Evolutionary conservation across 2,797 vertebrate genomes (phyloP).

Genomic region (Oreortyx pictus): DNA sequence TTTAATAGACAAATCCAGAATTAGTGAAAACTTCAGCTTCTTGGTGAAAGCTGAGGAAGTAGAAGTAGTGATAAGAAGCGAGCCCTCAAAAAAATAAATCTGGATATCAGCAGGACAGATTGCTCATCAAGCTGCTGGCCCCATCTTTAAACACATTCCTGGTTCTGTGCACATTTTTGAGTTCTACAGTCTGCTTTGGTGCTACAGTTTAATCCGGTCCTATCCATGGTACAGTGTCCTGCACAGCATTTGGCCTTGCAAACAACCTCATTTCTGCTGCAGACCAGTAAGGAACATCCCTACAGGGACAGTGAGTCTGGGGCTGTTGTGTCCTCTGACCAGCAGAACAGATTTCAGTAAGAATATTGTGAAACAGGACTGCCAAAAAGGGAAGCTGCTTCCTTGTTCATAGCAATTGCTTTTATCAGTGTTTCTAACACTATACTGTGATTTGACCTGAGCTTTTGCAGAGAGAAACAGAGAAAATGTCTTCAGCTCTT

Average conservation of each 20-base stretch:
- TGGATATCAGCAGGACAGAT: not conserved
- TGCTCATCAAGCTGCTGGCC: not conserved
- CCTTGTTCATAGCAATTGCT: not conserved
- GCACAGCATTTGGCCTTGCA: not conserved
- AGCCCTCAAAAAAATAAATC: not conserved
- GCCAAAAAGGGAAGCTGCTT: not conserved
- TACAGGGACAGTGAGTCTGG: not conserved
- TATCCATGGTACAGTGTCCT: not conserved
- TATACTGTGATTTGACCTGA: not conserved
- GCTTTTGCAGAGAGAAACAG: not conserved
- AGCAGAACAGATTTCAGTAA: not conserved
- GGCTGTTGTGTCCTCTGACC: too few relatives aligned
- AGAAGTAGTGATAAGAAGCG: not conserved
- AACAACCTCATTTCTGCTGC: not conserved
- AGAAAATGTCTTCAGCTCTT: rapidly evolving
- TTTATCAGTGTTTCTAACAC: not conserved
- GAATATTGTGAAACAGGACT: not conserved
- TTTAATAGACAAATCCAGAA: not conserved
- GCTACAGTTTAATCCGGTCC: not conserved
- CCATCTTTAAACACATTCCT: not conserved
- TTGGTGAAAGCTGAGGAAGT: not conserved
- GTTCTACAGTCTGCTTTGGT: not conserved
- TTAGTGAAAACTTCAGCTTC: not conserved
- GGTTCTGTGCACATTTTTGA: not conserved
- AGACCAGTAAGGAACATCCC: not conserved